phyloP scores from a whole-genome alignment of 2,797 vertebrate genomes.

The Aulostomus chinensis region DNA sequence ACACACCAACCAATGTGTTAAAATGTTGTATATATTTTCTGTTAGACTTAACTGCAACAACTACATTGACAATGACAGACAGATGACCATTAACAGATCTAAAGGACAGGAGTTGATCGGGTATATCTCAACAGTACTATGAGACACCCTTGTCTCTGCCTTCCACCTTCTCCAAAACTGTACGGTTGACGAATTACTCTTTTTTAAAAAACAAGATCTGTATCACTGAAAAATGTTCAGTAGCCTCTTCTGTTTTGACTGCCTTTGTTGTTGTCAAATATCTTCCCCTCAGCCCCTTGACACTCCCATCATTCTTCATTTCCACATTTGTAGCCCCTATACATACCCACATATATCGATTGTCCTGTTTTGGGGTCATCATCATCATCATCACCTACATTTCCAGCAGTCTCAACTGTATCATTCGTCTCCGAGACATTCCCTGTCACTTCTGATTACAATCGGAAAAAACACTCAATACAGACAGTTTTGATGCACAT shows the following conservation, averaged over 20 bases:
- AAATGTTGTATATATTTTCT: too few relatives aligned
- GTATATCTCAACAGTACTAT: too few relatives aligned
- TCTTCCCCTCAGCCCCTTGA: conserved; percentile 30
- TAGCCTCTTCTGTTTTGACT: not conserved
- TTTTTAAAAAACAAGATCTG: too few relatives aligned
- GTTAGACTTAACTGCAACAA: too few relatives aligned
- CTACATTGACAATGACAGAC: too few relatives aligned
- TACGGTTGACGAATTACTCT: too few relatives aligned
- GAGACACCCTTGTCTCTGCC: too few relatives aligned
- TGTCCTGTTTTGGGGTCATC: conserved; percentile 5
- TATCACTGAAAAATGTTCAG: not conserved
- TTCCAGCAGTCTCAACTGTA: not conserved
- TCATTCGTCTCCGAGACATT: not conserved
- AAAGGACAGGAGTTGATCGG: too few relatives aligned
- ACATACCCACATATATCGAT: too few relatives aligned
- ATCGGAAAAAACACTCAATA: not conserved
- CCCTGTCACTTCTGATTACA: not conserved
- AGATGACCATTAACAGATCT: too few relatives aligned
- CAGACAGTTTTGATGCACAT: conserved; percentile 8
- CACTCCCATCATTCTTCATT: conserved; percentile 34
- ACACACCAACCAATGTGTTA: too few relatives aligned
- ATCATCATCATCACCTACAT: not conserved
- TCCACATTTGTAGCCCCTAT: conserved; percentile 16
- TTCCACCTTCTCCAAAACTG: too few relatives aligned
- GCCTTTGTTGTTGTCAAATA: not conserved